These are phyloP conservation scores for Drosophila rubida DNA, from an alignment of 2,888 invertebrate genomes.

Conservation along the genomic window DNA sequence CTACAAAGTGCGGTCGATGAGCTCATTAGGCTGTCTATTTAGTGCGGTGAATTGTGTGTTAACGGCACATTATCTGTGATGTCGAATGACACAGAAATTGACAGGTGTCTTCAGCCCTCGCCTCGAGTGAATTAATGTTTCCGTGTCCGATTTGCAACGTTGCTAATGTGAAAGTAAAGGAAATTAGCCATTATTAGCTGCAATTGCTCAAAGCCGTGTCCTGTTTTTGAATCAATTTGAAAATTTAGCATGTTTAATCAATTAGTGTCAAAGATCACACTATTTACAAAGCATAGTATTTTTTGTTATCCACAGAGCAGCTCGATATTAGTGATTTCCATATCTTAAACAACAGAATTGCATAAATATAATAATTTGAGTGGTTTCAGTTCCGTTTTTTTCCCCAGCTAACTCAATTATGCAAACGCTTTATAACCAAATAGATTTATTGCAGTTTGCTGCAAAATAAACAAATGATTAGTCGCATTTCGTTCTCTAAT, in stretches of 20 bases:
- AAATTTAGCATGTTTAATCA: too few relatives aligned
- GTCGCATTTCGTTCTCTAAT: not conserved
- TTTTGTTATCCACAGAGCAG: too few relatives aligned
- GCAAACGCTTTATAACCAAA: not conserved
- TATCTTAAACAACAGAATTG: too few relatives aligned
- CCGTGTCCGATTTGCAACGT: not conserved
- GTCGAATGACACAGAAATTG: not conserved
- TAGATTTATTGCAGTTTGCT: not conserved
- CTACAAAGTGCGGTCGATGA: not conserved
- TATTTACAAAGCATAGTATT: too few relatives aligned
- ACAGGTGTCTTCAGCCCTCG: not conserved
- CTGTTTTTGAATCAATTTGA: too few relatives aligned
- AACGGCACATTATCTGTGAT: not conserved
- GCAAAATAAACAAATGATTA: not conserved
- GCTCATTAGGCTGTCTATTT: slow-evolving; percentile 1
- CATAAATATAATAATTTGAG: too few relatives aligned
- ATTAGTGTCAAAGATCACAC: too few relatives aligned
- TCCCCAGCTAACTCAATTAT: too few relatives aligned
- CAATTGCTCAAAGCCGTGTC: not conserved
- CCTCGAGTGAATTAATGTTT: not conserved
- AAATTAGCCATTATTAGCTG: not conserved
- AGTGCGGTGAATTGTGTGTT: slow-evolving; percentile 1
- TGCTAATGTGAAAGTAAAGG: not conserved
- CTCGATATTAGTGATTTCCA: too few relatives aligned
- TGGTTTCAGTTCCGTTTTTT: too few relatives aligned